These are phyloP conservation scores for Pseudomyrmex cubaensis DNA, from an alignment of 1,140 invertebrate species.

Conservation along the genomic window DNA sequence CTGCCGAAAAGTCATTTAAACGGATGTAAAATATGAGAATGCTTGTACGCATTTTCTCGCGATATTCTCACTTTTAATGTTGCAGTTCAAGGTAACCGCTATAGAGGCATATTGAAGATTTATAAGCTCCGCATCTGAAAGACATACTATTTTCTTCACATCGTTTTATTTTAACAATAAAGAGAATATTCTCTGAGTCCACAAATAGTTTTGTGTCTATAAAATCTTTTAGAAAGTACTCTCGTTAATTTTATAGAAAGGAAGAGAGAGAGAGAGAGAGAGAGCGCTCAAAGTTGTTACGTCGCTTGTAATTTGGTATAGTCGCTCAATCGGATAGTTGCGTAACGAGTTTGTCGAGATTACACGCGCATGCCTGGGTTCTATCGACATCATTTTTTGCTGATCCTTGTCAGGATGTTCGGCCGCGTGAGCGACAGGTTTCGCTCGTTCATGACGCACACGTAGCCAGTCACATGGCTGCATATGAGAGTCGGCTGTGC, in stretches of 20 bases:
- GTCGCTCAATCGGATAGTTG: neutral
- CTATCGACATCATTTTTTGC: conserved; percentile 30
- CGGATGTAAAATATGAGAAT: neutral
- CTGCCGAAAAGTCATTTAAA: neutral
- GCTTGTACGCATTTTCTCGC: neutral
- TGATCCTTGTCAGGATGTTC: neutral
- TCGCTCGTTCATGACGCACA: conserved; percentile 34
- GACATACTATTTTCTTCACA: too few relatives aligned
- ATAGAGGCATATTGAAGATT: neutral
- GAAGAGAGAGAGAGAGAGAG: neutral
- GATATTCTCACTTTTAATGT: neutral
- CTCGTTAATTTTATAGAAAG: too few relatives aligned
- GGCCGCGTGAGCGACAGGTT: neutral
- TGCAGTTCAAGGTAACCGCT: neutral
- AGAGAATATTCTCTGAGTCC: too few relatives aligned
- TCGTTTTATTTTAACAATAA: too few relatives aligned
- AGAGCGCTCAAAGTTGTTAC: neutral
- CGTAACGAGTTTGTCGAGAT: conserved; percentile 32
- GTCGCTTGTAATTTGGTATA: neutral
- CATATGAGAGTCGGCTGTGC: conserved; percentile 23
- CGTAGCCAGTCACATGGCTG: conserved; percentile 16
- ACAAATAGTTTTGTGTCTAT: too few relatives aligned
- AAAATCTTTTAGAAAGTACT: too few relatives aligned
- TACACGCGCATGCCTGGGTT: conserved; percentile 14
- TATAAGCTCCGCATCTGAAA: neutral